These are phyloP conservation scores for Triplophysa tibetana DNA, from an alignment of 2,113 vertebrate species.

Conservation along the genomic window DNA sequence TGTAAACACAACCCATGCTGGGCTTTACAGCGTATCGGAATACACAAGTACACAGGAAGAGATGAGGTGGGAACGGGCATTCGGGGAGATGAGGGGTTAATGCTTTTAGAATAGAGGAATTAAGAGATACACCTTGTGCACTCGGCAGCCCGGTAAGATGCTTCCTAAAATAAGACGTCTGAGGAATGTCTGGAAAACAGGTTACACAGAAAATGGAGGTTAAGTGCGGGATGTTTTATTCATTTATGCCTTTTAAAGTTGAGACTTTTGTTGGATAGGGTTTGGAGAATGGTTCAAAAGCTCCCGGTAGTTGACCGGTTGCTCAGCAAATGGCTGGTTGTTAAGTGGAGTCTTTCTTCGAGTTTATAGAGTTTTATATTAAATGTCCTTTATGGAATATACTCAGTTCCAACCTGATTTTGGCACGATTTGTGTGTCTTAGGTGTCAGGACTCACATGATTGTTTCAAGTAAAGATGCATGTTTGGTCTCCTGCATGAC, in stretches of 20 bases:
- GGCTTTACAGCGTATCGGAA: slow-evolving; percentile 47
- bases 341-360: too few relatives aligned
- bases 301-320: background rate
- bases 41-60: slow-evolving; percentile 42
- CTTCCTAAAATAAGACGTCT: slow-evolving; percentile 1
- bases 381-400: too few relatives aligned
- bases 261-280: background rate
- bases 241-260: background rate
- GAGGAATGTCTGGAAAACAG: background rate
- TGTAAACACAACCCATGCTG: slow-evolving; percentile 53
- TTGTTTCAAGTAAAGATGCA: too few relatives aligned
- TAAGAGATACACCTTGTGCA: slow-evolving; percentile 33
- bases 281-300: slow-evolving; percentile 1
- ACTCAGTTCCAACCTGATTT: too few relatives aligned
- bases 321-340: too few relatives aligned
- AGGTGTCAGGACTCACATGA: too few relatives aligned
- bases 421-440: too few relatives aligned
- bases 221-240: background rate
- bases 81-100: slow-evolving; percentile 51
- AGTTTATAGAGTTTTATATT: too few relatives aligned
- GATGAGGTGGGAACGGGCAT: slow-evolving; percentile 12
- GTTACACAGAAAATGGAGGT: background rate
- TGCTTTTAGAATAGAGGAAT: slow-evolving; percentile 48
- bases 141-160: background rate
- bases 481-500: too few relatives aligned